Evolutionary conservation across 2,797 vertebrate species (phyloP).

Genomic region (Enteromius radiatus): DNA sequence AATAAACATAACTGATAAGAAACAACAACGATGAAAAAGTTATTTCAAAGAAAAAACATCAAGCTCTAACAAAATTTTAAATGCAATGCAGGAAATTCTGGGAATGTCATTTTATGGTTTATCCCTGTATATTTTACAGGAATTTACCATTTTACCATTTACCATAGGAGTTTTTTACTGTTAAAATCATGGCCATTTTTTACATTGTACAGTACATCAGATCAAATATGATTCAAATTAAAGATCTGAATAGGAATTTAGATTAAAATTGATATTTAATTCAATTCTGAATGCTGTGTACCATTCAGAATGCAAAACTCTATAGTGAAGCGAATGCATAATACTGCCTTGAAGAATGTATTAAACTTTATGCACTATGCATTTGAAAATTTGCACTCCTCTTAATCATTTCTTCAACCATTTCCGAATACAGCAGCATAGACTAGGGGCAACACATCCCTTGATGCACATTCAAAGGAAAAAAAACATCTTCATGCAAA

Average conservation of each 20-base stretch:
- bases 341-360: background rate
- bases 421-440: background rate
- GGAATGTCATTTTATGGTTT: too few species aligned
- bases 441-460: background rate
- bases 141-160: too few species aligned
- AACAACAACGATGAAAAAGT: too few species aligned
- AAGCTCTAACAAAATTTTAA: too few species aligned
- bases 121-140: too few species aligned
- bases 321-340: background rate
- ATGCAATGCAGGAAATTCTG: too few species aligned
- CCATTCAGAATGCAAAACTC: background rate
- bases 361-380: background rate
- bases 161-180: too few species aligned
- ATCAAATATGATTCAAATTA: background rate
- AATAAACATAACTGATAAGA: too few species aligned
- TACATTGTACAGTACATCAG: background rate
- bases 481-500: constrained; percentile 41
- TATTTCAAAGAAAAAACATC: too few species aligned
- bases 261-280: too few species aligned
- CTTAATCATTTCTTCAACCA: background rate
- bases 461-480: constrained; percentile 26
- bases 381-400: background rate
- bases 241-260: background rate
- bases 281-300: background rate
- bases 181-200: too few species aligned